Base-by-base conservation (phyloP, 92 coral and sea anemone genomes). In the Palythoa heliodiscus region DNA sequence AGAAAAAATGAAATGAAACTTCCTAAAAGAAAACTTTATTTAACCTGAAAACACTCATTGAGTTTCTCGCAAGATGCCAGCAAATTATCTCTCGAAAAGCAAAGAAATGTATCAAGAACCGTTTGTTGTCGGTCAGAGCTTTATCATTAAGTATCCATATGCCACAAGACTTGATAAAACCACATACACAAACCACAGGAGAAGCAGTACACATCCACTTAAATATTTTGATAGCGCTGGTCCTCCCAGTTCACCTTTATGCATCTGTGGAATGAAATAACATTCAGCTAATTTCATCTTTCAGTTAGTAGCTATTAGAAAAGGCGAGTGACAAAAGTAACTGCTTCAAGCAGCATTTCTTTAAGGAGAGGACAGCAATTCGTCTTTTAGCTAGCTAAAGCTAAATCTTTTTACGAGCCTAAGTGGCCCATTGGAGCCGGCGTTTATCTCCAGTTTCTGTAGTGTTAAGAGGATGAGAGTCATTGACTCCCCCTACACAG, bases 171-270 rank as follows among this genome's bases (percentile, higher is more conserved):
- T 84, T 19, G 98, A 94, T 58, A 94, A 60, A 1, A 94, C 82
- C 15, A 90, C 76, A 84, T 94, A 92, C 6, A 85, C 17, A 37
- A 89, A 84, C 98, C 98, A 94, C 54, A 94, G 88, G 35, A 92
- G 75, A 15, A 94, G 84, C 71, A 94, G 84, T 57, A 92, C 72
- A 15, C 87, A 38, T 3, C 95, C 93, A 16, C 95, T 90, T 13
- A 70, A 16, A 75, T 88, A 89, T 73, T 94, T 94, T 17, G 92
- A 82, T 70, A 76, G 23, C 11, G 83, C n/a, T 16, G 98, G 87
- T 11, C 98, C 98, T 20, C 98, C 98, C 64, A 94, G 93, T 74
- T 94, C 98, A 11, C 98, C 98, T 84, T 90, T 90, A 78, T 90
- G 78, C 39, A 94, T 74, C 98, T 94, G 19, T 19, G 60, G 83